Percentiles rank a stretch among this genome's conserved stretches.
phyloP scores from a whole-genome alignment of 2,797 vertebrate genomes.

The Enteromius treurensis region DNA sequence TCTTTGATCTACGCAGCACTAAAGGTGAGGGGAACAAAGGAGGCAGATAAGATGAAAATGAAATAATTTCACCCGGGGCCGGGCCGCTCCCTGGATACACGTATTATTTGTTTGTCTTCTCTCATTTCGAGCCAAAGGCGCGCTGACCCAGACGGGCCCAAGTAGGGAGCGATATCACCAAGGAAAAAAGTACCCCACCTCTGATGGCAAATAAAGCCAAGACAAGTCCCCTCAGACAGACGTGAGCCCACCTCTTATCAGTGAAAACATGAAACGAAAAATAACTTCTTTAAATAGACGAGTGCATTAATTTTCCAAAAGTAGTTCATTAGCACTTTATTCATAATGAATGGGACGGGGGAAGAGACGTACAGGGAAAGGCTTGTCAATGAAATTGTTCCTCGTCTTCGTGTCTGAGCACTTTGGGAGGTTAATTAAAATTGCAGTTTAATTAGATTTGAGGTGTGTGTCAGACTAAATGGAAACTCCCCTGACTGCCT shows the following conservation, averaged over 20 bases:
- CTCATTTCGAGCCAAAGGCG: conserved; percentile 59
- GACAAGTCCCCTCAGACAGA: conserved; percentile 41
- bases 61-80: conserved; percentile 60
- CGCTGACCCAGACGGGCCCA: conserved; percentile 56
- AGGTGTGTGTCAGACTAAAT: conserved; percentile 60
- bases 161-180: conserved; percentile 49
- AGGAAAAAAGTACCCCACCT: conserved; percentile 54
- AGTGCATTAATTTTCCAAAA: conserved; percentile 66
- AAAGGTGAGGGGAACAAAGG: conserved; percentile 70
- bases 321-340: conserved; percentile 66
- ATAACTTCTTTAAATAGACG: conserved; percentile 61
- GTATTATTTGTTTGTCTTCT: conserved; percentile 58
- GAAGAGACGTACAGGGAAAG: conserved; percentile 51
- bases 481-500: conserved; percentile 55
- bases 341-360: conserved; percentile 62
- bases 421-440: conserved; percentile 70
- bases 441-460: conserved; percentile 65
- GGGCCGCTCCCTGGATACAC: conserved; percentile 52
- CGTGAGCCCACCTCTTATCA: conserved; percentile 51
- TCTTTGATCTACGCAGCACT: conserved; percentile 62
- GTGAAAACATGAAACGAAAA: conserved; percentile 56
- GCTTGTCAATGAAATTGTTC: conserved; percentile 59
- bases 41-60: conserved; percentile 62
- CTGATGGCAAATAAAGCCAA: conserved; percentile 55
- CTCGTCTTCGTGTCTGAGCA: conserved; percentile 56